Percentiles rank a stretch among this genome's conserved stretches.
Conservation (phyloP, 2,113 vertebrate species). For the Pelodiscus sinensis region DNA sequence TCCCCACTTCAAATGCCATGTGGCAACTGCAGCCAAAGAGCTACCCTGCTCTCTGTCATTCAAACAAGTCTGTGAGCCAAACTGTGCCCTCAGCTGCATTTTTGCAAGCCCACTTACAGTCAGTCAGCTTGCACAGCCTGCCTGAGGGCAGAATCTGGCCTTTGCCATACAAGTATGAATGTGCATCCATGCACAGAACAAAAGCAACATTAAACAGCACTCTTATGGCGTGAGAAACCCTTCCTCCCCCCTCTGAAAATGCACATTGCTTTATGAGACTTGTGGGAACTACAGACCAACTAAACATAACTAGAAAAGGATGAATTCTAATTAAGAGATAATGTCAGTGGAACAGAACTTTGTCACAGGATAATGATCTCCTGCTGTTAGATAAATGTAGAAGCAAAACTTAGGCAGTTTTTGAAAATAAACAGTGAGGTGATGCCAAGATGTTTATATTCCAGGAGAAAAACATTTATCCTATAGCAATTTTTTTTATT, state of each 20-base stretch:
- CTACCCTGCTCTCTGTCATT: not conserved
- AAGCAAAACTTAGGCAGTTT: conserved; percentile 75
- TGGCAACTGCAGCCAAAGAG: not conserved
- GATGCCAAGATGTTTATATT: conserved; percentile 79
- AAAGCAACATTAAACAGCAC: conserved; percentile 41
- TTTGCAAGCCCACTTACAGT: conserved; percentile 18
- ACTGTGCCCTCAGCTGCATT: not conserved
- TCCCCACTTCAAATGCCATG: accelerated
- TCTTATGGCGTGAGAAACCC: conserved; percentile 45
- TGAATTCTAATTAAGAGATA: conserved; percentile 78
- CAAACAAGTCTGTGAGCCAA: not conserved
- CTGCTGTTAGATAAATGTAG: conserved; percentile 80
- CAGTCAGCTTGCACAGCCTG: not conserved
- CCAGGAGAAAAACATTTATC: conserved; percentile 68
- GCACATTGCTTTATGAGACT: conserved; percentile 43
- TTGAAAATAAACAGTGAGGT: conserved; percentile 76
- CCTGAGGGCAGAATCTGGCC: not conserved
- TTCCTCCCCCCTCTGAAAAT: conserved; percentile 47
- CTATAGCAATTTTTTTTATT: conserved; percentile 60
- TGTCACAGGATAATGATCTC: conserved; percentile 80
- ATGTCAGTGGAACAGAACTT: conserved; percentile 75
- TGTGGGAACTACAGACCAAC: conserved; percentile 64
- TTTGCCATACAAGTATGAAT: not conserved
- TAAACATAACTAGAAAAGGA: conserved; percentile 62
- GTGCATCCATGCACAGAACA: conserved; percentile 8